Conservation (phyloP, 2,888 invertebrate species). For the Perdita meconis region DNA sequence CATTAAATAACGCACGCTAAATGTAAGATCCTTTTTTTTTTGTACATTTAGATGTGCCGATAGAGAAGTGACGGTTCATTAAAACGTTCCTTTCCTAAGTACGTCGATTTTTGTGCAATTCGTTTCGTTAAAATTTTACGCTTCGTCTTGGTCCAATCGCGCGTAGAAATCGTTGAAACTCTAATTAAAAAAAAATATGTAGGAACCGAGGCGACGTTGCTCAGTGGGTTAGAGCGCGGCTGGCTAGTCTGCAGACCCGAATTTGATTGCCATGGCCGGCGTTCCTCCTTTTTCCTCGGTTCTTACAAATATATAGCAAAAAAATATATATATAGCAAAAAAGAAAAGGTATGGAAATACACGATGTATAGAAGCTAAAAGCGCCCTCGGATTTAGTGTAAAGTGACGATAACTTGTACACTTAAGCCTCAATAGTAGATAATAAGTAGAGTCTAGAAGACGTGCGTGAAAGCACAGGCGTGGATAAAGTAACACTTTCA, state of each 20-base stretch:
- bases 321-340: too few relatives aligned
- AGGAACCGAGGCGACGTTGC: too few relatives aligned
- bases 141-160: constrained; percentile 50
- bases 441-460: constrained; percentile 73
- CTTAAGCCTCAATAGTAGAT: constrained; percentile 77
- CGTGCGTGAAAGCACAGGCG: constrained; percentile 73
- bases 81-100: constrained; percentile 38
- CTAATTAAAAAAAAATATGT: constrained; percentile 22
- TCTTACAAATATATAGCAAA: too few relatives aligned
- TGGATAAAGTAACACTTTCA: constrained; percentile 72
- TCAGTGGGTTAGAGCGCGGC: too few relatives aligned
- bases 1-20: constrained; percentile 16
- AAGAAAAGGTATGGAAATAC: constrained; percentile 10
- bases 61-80: constrained; percentile 32
- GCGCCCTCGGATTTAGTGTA: constrained; percentile 72
- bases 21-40: constrained; percentile 19
- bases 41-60: constrained; percentile 9
- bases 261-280: too few relatives aligned
- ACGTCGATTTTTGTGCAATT: constrained; percentile 35
- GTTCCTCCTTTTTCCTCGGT: too few relatives aligned
- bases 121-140: constrained; percentile 29
- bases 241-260: too few relatives aligned
- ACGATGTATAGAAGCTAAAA: constrained; percentile 33
- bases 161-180: constrained; percentile 13
- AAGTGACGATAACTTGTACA: constrained; percentile 76